Conservation (phyloP, 2,797 vertebrate genomes). For the Acipenser ruthenus region DNA sequence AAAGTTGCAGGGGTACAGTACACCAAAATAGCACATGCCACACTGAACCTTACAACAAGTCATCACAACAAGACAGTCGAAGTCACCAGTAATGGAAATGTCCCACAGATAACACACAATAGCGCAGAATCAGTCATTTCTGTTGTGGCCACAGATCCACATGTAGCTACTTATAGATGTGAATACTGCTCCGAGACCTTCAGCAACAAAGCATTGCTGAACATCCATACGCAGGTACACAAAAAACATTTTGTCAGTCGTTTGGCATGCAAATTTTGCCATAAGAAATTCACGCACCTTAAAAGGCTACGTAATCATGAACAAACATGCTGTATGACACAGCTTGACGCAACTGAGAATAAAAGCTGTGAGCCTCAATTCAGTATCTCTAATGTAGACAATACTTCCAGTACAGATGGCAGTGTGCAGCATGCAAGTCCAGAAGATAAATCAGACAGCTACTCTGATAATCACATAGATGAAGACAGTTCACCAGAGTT, state of each 20-base stretch:
- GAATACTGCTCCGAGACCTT: slow-evolving; percentile 78
- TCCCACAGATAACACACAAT: slow-evolving; percentile 27
- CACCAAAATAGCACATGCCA: slow-evolving; percentile 24
- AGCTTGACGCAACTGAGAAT: slow-evolving; percentile 41
- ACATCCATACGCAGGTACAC: slow-evolving; percentile 75
- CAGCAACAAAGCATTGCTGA: slow-evolving; percentile 64
- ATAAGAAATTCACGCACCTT: slow-evolving; percentile 80
- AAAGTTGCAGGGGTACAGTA: slow-evolving; percentile 34
- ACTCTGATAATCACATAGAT: neutral
- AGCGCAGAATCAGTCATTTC: slow-evolving; percentile 46
- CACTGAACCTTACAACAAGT: slow-evolving; percentile 27
- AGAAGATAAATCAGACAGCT: slow-evolving; percentile 49
- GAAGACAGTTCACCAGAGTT: slow-evolving; percentile 30
- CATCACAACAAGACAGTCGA: slow-evolving; percentile 35
- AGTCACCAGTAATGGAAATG: slow-evolving; percentile 30
- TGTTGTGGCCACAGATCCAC: slow-evolving; percentile 46
- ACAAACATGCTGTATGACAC: slow-evolving; percentile 65
- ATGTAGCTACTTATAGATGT: slow-evolving; percentile 65
- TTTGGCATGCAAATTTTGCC: slow-evolving; percentile 83
- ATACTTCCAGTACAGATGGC: slow-evolving; percentile 29
- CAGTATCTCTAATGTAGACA: slow-evolving; percentile 24
- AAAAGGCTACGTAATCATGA: slow-evolving; percentile 84
- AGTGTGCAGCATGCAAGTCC: slow-evolving; percentile 37
- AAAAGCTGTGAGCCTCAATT: slow-evolving; percentile 46
- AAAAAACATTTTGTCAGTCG: slow-evolving; percentile 74